Evolutionary conservation across 2,888 invertebrate species (phyloP), one percentile per base, ranked within the genome.

Genomic region (Agapetus fuscipes): DNA sequence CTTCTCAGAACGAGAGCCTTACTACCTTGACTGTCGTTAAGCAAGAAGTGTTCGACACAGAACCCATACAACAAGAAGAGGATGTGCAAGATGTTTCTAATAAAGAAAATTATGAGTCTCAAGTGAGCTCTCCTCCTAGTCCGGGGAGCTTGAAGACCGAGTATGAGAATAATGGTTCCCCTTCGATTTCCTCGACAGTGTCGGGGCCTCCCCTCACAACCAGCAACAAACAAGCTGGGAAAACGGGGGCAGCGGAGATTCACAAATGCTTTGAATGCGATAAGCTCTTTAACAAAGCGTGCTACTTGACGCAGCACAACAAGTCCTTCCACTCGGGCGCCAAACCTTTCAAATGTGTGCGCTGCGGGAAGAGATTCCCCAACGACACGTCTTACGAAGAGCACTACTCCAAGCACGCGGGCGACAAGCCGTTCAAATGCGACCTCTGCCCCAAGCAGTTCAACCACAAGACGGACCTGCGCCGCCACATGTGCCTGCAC

Each of bases 241-340:
- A 62, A 46, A 48, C 57, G 5, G 52, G 62, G 9, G 54, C 53
- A 10, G 52, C 52, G 4, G 39, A 46, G 30, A 57, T 67, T 36
- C 76, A 78, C 59, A 83, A 81, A 61, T 90, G 89, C 61, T 72
- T 78, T 54, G 80, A 83, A 55, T 91, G 90, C 63, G 78, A 83
- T 59, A 89, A 89, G 61, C 64, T 78, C 28, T 90, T 90, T 64
- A 84, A 84, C 59, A 85, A 83, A 54, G 80, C 83, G 34, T 90
- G 90, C 60, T 90, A 90, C 58, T 68, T 90, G 39, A 90, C 89
- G 35, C 90, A 90, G 59, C 90, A 91, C 62, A 87, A 87, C 62
- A 89, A 88, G 60, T 84, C 84, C 50, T 87, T 87, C 62, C 90
- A 91, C 61, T 78, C 80, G 48, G 89, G 88, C 46, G 85, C 83